phyloP scores from a whole-genome alignment of 30 jellyfish, hydroid and myxozoan species.

The Hydractinia echinata region DNA sequence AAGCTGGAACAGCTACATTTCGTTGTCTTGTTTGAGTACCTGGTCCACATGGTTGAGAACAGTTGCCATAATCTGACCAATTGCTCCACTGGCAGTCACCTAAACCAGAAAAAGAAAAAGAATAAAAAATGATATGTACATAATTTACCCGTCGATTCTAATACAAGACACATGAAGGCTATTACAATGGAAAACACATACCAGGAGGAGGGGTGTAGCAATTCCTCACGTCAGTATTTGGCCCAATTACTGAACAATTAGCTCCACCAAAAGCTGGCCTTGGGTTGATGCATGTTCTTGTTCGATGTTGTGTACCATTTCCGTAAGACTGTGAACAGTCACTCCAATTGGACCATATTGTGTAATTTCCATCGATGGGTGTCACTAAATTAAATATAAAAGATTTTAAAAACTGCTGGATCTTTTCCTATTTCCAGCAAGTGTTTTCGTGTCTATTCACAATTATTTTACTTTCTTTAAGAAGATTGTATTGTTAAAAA shows the following conservation, averaged over 20 bases:
- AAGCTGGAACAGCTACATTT: conserved; percentile 63
- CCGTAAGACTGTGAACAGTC: conserved; percentile 75
- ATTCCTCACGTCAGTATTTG: conserved; percentile 47
- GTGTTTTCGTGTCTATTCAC: too few species aligned
- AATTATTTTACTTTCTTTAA: too few species aligned
- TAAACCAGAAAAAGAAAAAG: not conserved
- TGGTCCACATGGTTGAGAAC: conserved; percentile 73
- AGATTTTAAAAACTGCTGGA: not conserved
- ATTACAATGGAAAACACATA: conserved; percentile 1
- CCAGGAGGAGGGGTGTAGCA: conserved; percentile 67
- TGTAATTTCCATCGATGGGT: conserved; percentile 69
- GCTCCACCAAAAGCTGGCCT: conserved; percentile 83
- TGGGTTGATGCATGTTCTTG: conserved; percentile 75
- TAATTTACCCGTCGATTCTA: not conserved
- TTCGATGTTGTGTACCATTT: conserved; percentile 65
- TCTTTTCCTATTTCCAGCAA: too few species aligned
- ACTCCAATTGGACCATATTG: conserved; percentile 81
- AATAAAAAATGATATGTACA: not conserved
- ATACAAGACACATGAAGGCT: not conserved
- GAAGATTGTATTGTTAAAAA: too few species aligned
- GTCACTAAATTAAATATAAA: conserved; percentile 35
- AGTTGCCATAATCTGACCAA: conserved; percentile 87
- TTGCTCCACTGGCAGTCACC: conserved; percentile 76
- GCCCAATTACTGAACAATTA: conserved; percentile 73
- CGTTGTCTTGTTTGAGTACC: conserved; percentile 73